Conservation (phyloP, 2,888 invertebrate genomes). For the Theristus sp. region DNA sequence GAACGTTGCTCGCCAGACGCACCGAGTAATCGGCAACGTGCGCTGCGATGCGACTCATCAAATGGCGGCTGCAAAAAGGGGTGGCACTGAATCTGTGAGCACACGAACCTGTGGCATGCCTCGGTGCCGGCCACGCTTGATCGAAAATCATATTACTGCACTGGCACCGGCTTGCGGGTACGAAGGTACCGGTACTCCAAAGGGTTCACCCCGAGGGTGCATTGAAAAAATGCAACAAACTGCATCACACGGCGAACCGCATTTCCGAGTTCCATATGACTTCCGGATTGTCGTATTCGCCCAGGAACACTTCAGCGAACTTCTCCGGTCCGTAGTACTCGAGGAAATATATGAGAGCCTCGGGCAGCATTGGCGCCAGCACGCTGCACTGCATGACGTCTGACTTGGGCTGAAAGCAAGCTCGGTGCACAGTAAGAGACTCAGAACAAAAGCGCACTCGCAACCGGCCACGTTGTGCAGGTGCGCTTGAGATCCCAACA, state of each 20-base stretch:
- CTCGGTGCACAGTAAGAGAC: not conserved
- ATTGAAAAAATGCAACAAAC: not conserved
- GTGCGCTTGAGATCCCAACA: no score
- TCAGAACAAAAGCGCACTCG: not conserved
- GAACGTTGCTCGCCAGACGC: slow-evolving; percentile 73
- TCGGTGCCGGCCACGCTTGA: no score
- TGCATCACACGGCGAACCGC: slow-evolving; percentile 42
- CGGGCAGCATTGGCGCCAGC: slow-evolving; percentile 76
- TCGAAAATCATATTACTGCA: no score
- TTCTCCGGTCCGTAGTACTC: slow-evolving; percentile 96
- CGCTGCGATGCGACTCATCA: slow-evolving; percentile 88
- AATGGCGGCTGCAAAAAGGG: slow-evolving; percentile 50
- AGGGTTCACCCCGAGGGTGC: no score
- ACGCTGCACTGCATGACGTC: slow-evolving; percentile 81
- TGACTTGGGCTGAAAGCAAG: slow-evolving; percentile 24
- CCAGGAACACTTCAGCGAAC: slow-evolving; percentile 61
- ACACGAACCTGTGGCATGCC: no score
- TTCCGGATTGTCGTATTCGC: slow-evolving; percentile 97
- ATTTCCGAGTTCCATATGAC: slow-evolving; percentile 97
- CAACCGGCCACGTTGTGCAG: no score
- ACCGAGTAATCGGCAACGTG: slow-evolving; percentile 96
- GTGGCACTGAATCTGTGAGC: no score
- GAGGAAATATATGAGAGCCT: slow-evolving; percentile 95
- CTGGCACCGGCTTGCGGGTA: no score
- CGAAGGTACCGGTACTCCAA: no score